Percentiles rank a stretch among this genome's conserved stretches.
phyloP scores from a whole-genome alignment of 2,113 vertebrate species.

The Odocoileus virginianus region DNA sequence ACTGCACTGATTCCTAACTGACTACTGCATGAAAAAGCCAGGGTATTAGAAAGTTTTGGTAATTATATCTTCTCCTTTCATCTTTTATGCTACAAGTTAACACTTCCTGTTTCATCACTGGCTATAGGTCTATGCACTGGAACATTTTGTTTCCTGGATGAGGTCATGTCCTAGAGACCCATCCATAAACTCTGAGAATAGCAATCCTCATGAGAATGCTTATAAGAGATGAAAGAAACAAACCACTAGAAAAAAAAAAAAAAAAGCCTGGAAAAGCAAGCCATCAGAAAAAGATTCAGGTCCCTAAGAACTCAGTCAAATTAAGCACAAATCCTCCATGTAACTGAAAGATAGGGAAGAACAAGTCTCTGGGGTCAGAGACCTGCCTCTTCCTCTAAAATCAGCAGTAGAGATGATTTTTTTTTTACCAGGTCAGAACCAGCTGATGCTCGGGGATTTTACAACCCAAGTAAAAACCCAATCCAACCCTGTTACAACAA shows the following conservation, averaged over 20 bases:
- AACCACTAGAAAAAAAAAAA: background rate
- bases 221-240: background rate
- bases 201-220: background rate
- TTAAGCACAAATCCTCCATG: background rate
- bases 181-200: constrained; percentile 1
- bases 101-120: background rate
- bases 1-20: background rate
- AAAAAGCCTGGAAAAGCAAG: background rate
- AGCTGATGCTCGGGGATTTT: background rate
- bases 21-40: background rate
- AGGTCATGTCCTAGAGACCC: background rate
- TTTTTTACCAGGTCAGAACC: background rate
- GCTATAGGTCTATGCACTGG: background rate
- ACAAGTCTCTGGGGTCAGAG: background rate
- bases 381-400: background rate
- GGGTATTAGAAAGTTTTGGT: background rate
- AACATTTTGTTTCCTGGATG: background rate
- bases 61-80: constrained; percentile 6
- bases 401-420: background rate
- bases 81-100: background rate
- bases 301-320: background rate
- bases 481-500: background rate
- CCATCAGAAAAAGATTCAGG: background rate
- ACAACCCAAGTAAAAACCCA: constrained; percentile 21
- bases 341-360: background rate